Base-by-base conservation (phyloP, 2,113 vertebrate genomes). In the Physeter macrocephalus region DNA sequence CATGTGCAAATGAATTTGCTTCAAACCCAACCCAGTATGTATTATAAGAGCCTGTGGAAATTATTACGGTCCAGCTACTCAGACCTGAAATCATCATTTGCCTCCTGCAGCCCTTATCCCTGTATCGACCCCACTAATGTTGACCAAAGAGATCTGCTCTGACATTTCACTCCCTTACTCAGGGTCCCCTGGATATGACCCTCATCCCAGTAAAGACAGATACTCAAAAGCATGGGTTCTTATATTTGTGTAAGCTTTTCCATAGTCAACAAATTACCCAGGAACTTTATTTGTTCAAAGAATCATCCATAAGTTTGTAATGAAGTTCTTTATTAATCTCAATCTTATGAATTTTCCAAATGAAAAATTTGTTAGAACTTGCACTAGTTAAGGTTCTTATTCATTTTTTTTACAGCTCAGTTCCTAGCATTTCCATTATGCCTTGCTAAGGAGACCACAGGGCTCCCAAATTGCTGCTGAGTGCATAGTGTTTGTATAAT, bases 401-500 rank as follows among this genome's bases (percentile, higher is more conserved):
- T 88, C 62, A 27, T 59, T 91, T 67, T 91, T 49, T 64, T 83
- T 74, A 29, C 69, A 31, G 34, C 66, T 96, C 59, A 71, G 36
- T 67, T 91, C 57, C 72, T 93, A 85, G 54, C 39, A 54, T 66
- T 92, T 15, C 64, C 52, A 81, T 97, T 94, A 88, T 27, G 85
- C 43, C 77, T 85, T 82, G 43, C 74, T 94, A 77, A 97, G 52
- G 92, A 91, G 34, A 91, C 36, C 23, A 9, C 64, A 61, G 93
- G 77, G 66, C 15, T 80, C 77, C 43, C 23, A 91, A 81, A 96
- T 77, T 85, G 82, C 94, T 85, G 52, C 94, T 66, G 57, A 85
- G 86, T 59, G 46, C 14, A 5, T 25, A 85, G 18, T 96, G 96
- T 96, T 97, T 96, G 66, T 81, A 74, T 85, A 96, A 95, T 95